Conservation (phyloP, 1,140 invertebrate genomes). For the Hylaeus volcanicus region DNA sequence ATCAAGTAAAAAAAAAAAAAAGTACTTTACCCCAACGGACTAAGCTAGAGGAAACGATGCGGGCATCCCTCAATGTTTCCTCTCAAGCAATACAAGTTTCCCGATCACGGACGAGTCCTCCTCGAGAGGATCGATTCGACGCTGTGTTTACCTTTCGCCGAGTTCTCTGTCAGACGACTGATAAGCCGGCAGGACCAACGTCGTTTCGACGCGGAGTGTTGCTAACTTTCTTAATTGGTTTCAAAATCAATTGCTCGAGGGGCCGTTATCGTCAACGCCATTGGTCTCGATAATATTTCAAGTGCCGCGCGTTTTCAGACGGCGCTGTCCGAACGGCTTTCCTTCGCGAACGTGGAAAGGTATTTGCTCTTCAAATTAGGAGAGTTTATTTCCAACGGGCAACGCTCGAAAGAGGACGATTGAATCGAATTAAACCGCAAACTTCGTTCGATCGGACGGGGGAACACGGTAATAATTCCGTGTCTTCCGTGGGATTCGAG, state of each 20-base stretch:
- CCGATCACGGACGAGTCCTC: neutral
- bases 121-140: neutral
- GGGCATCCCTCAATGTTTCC: neutral
- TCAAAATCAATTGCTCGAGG: slow-evolving; percentile 17
- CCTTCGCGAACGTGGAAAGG: neutral
- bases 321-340: neutral
- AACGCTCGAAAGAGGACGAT: neutral
- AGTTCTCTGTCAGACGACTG: neutral
- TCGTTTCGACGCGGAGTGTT: neutral
- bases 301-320: neutral
- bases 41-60: too few species aligned
- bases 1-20: too few species aligned
- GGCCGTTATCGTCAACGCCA: too few species aligned
- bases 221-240: slow-evolving; percentile 28
- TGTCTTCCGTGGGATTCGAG: neutral
- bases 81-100: neutral
- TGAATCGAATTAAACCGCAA: slow-evolving; percentile 14
- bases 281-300: neutral
- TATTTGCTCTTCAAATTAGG: neutral
- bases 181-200: slow-evolving; percentile 5
- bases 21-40: too few species aligned
- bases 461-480: slow-evolving; percentile 4
- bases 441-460: neutral
- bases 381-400: neutral
- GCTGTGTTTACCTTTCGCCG: slow-evolving; percentile 22